Evolutionary conservation across 2,113 vertebrate genomes (phyloP).

Genomic region (Sphyrna mokarran): DNA sequence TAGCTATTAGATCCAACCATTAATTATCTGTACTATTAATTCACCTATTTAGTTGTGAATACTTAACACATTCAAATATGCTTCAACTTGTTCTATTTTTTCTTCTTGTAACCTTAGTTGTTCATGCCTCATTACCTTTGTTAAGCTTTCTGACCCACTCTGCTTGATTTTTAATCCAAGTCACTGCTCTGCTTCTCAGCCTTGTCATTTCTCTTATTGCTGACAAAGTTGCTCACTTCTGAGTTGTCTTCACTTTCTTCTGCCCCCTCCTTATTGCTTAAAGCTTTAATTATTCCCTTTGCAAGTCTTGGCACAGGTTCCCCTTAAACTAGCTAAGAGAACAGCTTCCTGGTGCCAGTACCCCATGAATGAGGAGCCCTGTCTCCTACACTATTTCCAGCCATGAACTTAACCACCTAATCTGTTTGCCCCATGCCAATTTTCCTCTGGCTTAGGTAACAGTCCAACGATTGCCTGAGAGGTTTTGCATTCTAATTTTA

Average conservation of each 20-base stretch:
- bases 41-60: not conserved
- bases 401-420: not conserved
- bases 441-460: not conserved
- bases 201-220: not conserved
- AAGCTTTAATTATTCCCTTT: not conserved
- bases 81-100: not conserved
- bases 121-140: not conserved
- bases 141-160: not conserved
- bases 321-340: not conserved
- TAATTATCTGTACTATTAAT: not conserved
- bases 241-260: not conserved
- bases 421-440: not conserved
- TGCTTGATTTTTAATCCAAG: not conserved
- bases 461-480: not conserved
- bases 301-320: not conserved
- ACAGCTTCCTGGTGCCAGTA: not conserved
- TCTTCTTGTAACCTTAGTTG: not conserved
- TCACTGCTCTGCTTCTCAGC: not conserved
- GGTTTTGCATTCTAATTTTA: not conserved
- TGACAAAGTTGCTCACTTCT: not conserved
- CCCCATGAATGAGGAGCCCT: not conserved
- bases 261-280: not conserved
- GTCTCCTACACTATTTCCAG: not conserved
- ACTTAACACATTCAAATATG: not conserved
- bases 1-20: not conserved